Evolutionary conservation across 2,113 vertebrate species (phyloP).

Genomic region (Ceyx margarethae): DNA sequence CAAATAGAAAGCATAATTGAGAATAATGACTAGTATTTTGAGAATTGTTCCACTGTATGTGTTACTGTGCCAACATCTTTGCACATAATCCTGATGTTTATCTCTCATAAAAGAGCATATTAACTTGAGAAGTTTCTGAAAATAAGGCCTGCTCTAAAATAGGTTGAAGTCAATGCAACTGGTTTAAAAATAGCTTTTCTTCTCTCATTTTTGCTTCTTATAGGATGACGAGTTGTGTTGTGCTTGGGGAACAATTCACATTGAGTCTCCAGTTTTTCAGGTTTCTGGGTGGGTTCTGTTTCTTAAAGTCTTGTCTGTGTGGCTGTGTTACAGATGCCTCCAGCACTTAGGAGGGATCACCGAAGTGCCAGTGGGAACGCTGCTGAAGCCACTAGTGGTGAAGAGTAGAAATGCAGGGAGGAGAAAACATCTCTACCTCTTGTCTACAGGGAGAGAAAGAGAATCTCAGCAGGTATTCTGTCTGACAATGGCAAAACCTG

Average conservation of each 20-base stretch:
- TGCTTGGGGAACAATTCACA: background rate
- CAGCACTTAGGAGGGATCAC: background rate
- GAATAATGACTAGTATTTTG: slow-evolving; percentile 13
- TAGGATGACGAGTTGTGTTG: background rate
- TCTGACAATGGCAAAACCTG: background rate
- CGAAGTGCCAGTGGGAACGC: accelerated
- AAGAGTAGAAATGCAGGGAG: background rate
- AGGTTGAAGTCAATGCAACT: background rate
- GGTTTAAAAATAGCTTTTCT: background rate
- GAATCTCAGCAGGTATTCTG: background rate
- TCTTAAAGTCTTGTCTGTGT: background rate
- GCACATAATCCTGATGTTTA: background rate
- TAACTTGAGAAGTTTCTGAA: slow-evolving; percentile 10
- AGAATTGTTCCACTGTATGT: background rate
- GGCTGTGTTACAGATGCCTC: background rate
- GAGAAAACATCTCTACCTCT: background rate
- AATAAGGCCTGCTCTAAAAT: background rate
- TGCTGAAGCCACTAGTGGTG: background rate
- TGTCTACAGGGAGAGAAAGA: background rate
- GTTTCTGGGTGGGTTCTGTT: background rate
- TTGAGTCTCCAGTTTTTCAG: background rate
- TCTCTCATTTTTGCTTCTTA: background rate
- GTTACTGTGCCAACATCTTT: background rate
- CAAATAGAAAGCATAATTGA: slow-evolving; percentile 25
- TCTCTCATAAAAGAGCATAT: background rate